A percentile compares a stretch with the other conserved stretches of the same genome.
Evolutionary conservation across 2,888 invertebrate species (phyloP).

Genomic region (Leucophenga maculata): DNA sequence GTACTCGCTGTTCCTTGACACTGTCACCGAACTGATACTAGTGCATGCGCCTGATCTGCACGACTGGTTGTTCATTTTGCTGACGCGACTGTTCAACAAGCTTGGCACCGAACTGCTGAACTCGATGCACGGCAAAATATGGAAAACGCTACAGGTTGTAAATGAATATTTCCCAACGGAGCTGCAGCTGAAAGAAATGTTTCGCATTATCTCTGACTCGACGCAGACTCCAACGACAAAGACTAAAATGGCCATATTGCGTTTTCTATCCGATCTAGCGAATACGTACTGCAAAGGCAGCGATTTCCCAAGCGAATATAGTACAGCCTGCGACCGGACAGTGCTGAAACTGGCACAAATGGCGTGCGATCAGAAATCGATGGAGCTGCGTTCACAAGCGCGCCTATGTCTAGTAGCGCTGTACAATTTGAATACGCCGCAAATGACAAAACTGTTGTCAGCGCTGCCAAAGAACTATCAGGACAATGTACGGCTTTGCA

Average conservation of each 20-base stretch:
- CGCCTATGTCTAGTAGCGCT: constrained; percentile 84
- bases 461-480: constrained; percentile 82
- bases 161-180: constrained; percentile 80
- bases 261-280: constrained; percentile 81
- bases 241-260: constrained; percentile 83
- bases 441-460: constrained; percentile 86
- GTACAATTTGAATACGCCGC: constrained; percentile 92
- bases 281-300: constrained; percentile 76
- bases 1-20: constrained; percentile 93
- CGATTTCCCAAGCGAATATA: constrained; percentile 70
- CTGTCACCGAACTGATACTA: constrained; percentile 89
- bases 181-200: constrained; percentile 78
- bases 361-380: constrained; percentile 80
- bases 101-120: constrained; percentile 92
- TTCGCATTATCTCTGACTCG: constrained; percentile 88
- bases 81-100: constrained; percentile 90
- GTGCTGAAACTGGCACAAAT: constrained; percentile 82
- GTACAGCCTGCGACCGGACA: constrained; percentile 75
- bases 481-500: constrained; percentile 81
- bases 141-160: constrained; percentile 86
- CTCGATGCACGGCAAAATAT: constrained; percentile 92
- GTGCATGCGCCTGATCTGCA: constrained; percentile 89
- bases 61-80: constrained; percentile 93
- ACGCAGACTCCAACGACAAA: constrained; percentile 92
- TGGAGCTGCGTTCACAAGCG: constrained; percentile 80